Conservation (phyloP, 1,140 invertebrate genomes). For the Macrocentrus cingulum region DNA sequence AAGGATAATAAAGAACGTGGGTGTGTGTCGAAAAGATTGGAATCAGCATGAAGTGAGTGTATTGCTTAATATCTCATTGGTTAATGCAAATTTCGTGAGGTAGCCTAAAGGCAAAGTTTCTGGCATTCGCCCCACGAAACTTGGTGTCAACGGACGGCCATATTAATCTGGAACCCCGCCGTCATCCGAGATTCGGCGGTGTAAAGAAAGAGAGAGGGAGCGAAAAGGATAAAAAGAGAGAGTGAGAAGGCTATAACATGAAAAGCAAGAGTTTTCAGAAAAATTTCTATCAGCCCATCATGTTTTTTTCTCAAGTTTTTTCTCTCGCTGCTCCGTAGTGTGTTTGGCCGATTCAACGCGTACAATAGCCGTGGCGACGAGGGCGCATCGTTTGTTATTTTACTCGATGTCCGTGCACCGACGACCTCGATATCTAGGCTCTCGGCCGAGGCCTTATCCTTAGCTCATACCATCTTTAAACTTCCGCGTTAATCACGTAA, state of each 20-base stretch:
- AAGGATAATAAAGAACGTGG: slow-evolving; percentile 31
- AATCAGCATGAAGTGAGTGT: slow-evolving; percentile 1
- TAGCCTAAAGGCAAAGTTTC: slow-evolving; percentile 10
- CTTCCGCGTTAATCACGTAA: neutral
- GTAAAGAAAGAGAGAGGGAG: slow-evolving; percentile 13
- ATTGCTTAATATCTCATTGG: too few relatives aligned
- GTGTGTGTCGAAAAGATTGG: slow-evolving; percentile 23
- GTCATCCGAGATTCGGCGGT: slow-evolving; percentile 31
- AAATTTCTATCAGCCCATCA: too few relatives aligned
- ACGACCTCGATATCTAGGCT: slow-evolving; percentile 22
- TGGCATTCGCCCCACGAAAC: slow-evolving; percentile 32
- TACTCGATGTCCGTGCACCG: slow-evolving; percentile 38
- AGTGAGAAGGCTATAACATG: neutral
- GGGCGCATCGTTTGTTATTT: slow-evolving; percentile 29
- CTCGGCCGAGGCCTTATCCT: slow-evolving; percentile 16
- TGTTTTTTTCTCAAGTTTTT: neutral
- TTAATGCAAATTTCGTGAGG: too few relatives aligned
- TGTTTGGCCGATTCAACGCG: neutral
- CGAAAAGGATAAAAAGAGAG: neutral
- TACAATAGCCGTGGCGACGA: slow-evolving; percentile 18
- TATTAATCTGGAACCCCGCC: slow-evolving; percentile 48
- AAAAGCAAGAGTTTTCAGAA: neutral
- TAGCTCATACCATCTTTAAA: neutral
- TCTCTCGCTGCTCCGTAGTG: neutral
- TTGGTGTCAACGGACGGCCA: slow-evolving; percentile 49